Percentiles rank a stretch among this genome's conserved stretches.
phyloP scores from a whole-genome alignment of 2,113 vertebrate species.

The Galemys pyrenaicus region DNA sequence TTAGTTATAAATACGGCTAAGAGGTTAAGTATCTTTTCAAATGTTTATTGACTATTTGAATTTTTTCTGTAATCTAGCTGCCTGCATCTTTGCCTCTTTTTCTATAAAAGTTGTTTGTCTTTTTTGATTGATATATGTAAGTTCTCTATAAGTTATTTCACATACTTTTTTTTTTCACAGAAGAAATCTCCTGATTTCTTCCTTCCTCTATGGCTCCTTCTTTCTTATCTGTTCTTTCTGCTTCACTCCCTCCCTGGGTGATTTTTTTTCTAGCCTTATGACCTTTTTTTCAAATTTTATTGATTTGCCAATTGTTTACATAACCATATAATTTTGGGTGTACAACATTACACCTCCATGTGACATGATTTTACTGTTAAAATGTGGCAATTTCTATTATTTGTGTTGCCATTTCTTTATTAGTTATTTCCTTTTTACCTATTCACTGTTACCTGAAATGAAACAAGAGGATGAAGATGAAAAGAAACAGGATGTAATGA shows the following conservation, averaged over 20 bases:
- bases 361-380: slow-evolving; percentile 7
- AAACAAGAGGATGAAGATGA: slow-evolving; percentile 15
- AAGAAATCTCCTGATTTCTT: too few relatives aligned
- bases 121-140: slow-evolving; percentile 35
- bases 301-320: too few relatives aligned
- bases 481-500: slow-evolving; percentile 36
- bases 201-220: too few relatives aligned
- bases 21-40: slow-evolving; percentile 26
- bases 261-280: too few relatives aligned
- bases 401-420: slow-evolving; percentile 41
- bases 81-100: slow-evolving; percentile 25
- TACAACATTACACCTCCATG: too few relatives aligned
- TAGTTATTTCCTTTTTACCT: slow-evolving; percentile 51
- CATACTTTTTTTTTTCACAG: too few relatives aligned
- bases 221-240: too few relatives aligned
- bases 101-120: neutral
- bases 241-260: too few relatives aligned
- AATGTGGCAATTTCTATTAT: slow-evolving; percentile 28
- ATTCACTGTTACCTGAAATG: slow-evolving; percentile 40
- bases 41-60: slow-evolving; percentile 3
- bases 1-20: neutral
- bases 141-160: slow-evolving; percentile 54
- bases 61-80: slow-evolving; percentile 32
- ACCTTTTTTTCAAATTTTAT: too few relatives aligned
- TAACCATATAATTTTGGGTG: too few relatives aligned